Conservation (phyloP, 2,113 vertebrate species). For the Embiotoca jacksoni region DNA sequence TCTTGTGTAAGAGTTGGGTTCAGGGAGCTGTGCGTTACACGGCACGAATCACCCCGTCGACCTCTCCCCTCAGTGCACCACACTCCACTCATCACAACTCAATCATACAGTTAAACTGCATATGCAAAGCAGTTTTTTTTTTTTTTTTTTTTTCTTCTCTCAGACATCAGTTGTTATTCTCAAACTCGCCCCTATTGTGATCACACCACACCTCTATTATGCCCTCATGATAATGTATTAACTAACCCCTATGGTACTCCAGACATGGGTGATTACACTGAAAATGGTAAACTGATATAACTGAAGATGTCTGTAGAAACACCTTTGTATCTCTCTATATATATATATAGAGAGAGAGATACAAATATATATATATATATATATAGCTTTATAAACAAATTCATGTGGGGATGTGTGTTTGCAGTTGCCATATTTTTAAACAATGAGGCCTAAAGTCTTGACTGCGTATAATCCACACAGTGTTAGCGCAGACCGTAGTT, state of each 20-base stretch:
- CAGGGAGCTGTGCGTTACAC: constrained; percentile 38
- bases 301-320: constrained; percentile 9
- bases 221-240: constrained; percentile 63
- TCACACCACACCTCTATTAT: constrained; percentile 63
- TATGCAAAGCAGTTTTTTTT: constrained; percentile 41
- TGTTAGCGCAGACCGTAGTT: no score
- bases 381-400: background rate
- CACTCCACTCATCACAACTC: constrained; percentile 22
- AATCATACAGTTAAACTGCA: constrained; percentile 15
- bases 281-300: constrained; percentile 57
- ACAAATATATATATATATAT: background rate
- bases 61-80: constrained; percentile 24
- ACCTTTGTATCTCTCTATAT: background rate
- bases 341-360: background rate
- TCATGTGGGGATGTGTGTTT: background rate
- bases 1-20: background rate
- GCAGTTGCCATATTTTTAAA: background rate
- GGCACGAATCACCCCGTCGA: constrained; percentile 14
- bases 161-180: constrained; percentile 34
- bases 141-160: constrained; percentile 33
- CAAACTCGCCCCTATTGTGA: constrained; percentile 55
- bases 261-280: constrained; percentile 59
- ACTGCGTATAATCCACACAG: background rate
- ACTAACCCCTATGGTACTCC: constrained; percentile 37
- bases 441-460: background rate